Percentiles rank a stretch among this genome's conserved stretches.
These are phyloP conservation scores for Pemphigus obesinymphae DNA, from an alignment of 1,140 invertebrate species.

Conservation along the genomic window DNA sequence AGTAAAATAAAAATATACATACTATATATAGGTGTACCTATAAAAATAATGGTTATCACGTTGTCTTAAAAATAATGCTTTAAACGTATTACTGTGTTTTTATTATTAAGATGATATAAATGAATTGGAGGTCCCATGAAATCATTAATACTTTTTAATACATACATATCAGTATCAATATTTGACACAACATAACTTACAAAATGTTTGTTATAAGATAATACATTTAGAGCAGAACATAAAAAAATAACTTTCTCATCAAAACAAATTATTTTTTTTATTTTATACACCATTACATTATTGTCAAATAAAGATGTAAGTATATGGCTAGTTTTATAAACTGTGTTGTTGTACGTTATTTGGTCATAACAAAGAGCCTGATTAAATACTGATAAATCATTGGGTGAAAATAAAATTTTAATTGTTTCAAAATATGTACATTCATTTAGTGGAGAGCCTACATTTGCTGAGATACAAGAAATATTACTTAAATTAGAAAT, in stretches of 20 bases:
- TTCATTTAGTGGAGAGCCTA: not conserved
- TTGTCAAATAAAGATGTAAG: not conserved
- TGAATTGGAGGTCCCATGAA: not conserved
- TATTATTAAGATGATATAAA: constrained; percentile 1
- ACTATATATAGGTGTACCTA: too few species aligned
- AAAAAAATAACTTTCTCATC: not conserved
- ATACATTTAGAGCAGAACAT: not conserved
- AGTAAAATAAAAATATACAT: too few species aligned
- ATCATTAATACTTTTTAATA: not conserved
- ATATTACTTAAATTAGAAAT: not conserved
- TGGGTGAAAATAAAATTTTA: not conserved
- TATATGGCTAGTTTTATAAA: not conserved
- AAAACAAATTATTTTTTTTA: not conserved
- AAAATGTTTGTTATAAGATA: not conserved
- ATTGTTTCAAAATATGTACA: not conserved
- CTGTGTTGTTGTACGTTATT: not conserved
- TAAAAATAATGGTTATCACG: too few species aligned
- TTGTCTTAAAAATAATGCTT: too few species aligned
- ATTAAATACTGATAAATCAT: not conserved
- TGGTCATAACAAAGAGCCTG: not conserved
- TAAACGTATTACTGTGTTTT: not conserved
- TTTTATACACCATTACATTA: not conserved
- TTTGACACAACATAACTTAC: not conserved
- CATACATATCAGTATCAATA: not conserved
- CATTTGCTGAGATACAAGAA: not conserved